Percentiles rank a stretch among this genome's conserved stretches.
Evolutionary conservation across 2,113 vertebrate species (phyloP).

Genomic region (Brachypteracias leptosomus): DNA sequence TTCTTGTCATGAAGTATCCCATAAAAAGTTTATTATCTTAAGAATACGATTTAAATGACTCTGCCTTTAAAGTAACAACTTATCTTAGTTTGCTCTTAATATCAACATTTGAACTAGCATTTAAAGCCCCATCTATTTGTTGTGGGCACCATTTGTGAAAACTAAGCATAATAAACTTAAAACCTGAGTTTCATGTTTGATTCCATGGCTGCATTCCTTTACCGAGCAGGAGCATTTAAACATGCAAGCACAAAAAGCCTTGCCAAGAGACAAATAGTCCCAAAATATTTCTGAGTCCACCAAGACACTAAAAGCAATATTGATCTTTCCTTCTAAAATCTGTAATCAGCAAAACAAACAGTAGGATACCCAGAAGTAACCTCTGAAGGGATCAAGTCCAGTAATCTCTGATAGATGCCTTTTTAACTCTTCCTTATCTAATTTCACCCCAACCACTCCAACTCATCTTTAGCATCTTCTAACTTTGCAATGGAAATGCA

Average conservation of each 20-base stretch:
- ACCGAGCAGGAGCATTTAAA: rapidly evolving
- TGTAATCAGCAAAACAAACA: not conserved
- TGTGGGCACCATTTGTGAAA: not conserved
- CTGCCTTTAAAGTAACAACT: not conserved
- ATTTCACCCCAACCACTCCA: not conserved
- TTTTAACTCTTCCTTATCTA: not conserved
- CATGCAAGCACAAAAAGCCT: not conserved
- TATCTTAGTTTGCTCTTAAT: not conserved
- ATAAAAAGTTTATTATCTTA: not conserved
- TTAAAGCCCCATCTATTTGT: not conserved
- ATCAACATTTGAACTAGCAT: not conserved
- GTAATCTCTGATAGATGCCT: not conserved
- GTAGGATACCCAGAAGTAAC: not conserved
- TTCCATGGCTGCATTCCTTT: not conserved
- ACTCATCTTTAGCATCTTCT: not conserved
- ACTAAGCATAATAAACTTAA: not conserved
- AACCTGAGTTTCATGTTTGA: not conserved
- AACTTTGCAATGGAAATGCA: not conserved
- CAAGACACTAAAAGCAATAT: not conserved
- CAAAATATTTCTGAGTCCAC: not conserved
- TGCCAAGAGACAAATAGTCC: not conserved
- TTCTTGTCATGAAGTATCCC: not conserved
- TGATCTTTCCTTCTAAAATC: not conserved
- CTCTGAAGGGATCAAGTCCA: not conserved
- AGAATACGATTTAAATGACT: not conserved